These are phyloP conservation scores for Protonemura montana DNA, from an alignment of 2,888 invertebrate genomes.

Conservation along the genomic window DNA sequence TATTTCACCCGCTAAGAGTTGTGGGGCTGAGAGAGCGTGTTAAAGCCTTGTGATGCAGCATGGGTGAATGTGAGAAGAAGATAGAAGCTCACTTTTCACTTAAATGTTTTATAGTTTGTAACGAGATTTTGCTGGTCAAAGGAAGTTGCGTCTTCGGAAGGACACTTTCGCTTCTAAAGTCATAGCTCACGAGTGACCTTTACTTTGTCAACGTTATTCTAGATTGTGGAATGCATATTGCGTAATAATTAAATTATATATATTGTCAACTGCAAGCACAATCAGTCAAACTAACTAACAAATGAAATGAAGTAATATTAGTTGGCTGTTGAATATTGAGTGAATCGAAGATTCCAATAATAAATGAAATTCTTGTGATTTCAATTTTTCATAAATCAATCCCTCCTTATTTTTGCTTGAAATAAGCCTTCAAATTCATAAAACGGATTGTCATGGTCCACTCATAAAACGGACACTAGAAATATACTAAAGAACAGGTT, in stretches of 20 bases:
- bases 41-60: background rate
- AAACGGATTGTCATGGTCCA: background rate
- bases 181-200: background rate
- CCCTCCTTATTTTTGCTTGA: background rate
- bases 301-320: slow-evolving; percentile 7
- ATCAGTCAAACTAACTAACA: slow-evolving; percentile 12
- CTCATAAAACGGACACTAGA: too few relatives aligned
- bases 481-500: too few relatives aligned
- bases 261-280: slow-evolving; percentile 7
- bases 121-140: slow-evolving; percentile 2
- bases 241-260: background rate
- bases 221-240: background rate
- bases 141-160: background rate
- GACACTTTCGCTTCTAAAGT: background rate
- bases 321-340: background rate
- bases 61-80: background rate
- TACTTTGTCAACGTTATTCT: background rate
- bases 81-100: background rate
- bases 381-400: background rate
- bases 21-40: too few relatives aligned
- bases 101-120: background rate
- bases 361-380: slow-evolving; percentile 12
- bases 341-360: background rate
- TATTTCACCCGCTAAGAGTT: too few relatives aligned
- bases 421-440: background rate